phyloP scores from a whole-genome alignment of 2,113 vertebrate species.

The Podarcis cretensis region DNA sequence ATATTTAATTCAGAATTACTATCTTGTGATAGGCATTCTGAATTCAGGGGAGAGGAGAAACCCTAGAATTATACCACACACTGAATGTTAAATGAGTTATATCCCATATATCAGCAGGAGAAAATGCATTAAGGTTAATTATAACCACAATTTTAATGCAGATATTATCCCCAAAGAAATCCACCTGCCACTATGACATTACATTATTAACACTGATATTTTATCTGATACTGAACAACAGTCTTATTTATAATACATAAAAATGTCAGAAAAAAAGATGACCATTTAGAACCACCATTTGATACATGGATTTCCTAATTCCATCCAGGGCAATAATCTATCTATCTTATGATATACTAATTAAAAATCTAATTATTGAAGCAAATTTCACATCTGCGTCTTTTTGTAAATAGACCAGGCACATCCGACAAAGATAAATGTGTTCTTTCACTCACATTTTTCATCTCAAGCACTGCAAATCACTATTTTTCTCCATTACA shows the following conservation, averaged over 20 bases:
- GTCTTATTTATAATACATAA: background rate
- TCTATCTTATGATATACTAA: conserved; percentile 71
- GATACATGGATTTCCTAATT: conserved; percentile 57
- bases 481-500: conserved; percentile 47
- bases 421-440: conserved; percentile 62
- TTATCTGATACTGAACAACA: background rate
- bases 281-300: conserved; percentile 46
- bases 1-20: conserved; percentile 40
- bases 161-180: conserved; percentile 11
- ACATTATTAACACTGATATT: background rate
- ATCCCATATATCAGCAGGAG: background rate
- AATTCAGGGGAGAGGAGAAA: conserved; percentile 5
- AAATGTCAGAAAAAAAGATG: conserved; percentile 33
- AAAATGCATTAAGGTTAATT: conserved; percentile 41
- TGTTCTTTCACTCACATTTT: conserved; percentile 62
- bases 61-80: background rate
- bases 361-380: conserved; percentile 80
- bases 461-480: conserved; percentile 56
- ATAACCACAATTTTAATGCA: background rate
- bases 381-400: conserved; percentile 74
- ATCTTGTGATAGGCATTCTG: background rate
- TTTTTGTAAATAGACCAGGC: conserved; percentile 68
- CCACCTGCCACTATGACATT: conserved; percentile 11
- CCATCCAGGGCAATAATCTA: conserved; percentile 60
- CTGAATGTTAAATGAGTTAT: conserved; percentile 7